Percentiles rank a stretch among this genome's conserved stretches.
Evolutionary conservation across 2,888 invertebrate species (phyloP).

Genomic region (Galerucella nymphaeae): DNA sequence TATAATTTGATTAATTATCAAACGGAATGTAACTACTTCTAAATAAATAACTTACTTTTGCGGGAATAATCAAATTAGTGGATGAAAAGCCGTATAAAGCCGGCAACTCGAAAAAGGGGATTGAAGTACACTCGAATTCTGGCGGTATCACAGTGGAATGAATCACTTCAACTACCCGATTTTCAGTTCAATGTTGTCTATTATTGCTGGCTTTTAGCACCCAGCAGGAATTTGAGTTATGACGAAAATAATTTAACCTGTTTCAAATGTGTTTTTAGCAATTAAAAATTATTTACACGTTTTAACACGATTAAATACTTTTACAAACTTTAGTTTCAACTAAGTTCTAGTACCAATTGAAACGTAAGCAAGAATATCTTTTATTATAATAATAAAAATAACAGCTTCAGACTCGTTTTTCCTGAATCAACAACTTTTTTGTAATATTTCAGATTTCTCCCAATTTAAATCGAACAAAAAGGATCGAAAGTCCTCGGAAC

Average conservation of each 20-base stretch:
- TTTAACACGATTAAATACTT: too few species aligned
- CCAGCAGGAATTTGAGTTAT: background rate
- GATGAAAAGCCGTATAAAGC: background rate
- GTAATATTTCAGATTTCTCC: too few species aligned
- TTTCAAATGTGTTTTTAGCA: background rate
- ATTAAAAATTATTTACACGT: background rate
- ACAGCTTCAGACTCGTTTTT: too few species aligned
- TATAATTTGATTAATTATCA: background rate
- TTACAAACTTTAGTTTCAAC: too few species aligned
- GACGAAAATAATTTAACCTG: background rate
- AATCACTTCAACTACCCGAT: constrained; percentile 2
- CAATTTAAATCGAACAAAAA: too few species aligned
- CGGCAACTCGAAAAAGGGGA: background rate
- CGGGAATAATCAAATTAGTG: background rate
- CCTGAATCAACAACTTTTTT: too few species aligned
- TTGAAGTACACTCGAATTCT: background rate
- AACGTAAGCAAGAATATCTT: too few species aligned
- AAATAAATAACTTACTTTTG: background rate
- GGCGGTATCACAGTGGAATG: background rate
- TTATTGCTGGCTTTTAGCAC: constrained; percentile 1
- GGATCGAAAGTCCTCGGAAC: too few species aligned
- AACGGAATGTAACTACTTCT: background rate
- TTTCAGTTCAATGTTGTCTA: background rate
- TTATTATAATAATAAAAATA: too few species aligned
- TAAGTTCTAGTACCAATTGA: too few species aligned